Percentiles rank a stretch among this genome's conserved stretches.
Evolutionary conservation across 2,113 vertebrate genomes (phyloP).

Genomic region (Xerus inauris): DNA sequence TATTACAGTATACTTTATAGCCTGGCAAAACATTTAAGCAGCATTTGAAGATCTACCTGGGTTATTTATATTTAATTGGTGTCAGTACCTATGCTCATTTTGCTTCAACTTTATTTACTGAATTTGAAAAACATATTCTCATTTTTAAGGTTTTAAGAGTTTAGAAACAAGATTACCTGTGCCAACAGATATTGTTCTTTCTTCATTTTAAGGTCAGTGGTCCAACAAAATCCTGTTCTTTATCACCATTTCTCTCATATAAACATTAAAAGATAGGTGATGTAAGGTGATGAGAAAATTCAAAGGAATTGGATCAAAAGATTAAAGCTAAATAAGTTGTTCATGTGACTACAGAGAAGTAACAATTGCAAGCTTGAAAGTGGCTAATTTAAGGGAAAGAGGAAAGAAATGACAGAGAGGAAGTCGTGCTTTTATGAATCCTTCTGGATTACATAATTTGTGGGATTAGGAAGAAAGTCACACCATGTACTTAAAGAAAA

Average conservation of each 20-base stretch:
- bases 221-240: background rate
- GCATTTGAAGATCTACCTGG: background rate
- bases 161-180: background rate
- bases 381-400: background rate
- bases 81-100: background rate
- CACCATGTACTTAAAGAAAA: background rate
- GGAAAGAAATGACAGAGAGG: background rate
- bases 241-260: background rate
- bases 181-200: background rate
- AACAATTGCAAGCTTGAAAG: background rate
- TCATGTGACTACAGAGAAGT: background rate
- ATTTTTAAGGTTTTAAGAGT: background rate
- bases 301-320: background rate
- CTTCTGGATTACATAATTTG: background rate
- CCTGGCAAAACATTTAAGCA: background rate
- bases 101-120: background rate
- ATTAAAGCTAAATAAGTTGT: background rate
- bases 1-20: background rate
- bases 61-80: background rate
- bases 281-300: background rate
- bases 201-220: background rate
- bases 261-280: background rate
- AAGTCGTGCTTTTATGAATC: background rate
- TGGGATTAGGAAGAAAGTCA: background rate
- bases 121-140: background rate